Base-by-base conservation (phyloP, 1,140 invertebrate species). In the Zaprionus gabonicus region DNA sequence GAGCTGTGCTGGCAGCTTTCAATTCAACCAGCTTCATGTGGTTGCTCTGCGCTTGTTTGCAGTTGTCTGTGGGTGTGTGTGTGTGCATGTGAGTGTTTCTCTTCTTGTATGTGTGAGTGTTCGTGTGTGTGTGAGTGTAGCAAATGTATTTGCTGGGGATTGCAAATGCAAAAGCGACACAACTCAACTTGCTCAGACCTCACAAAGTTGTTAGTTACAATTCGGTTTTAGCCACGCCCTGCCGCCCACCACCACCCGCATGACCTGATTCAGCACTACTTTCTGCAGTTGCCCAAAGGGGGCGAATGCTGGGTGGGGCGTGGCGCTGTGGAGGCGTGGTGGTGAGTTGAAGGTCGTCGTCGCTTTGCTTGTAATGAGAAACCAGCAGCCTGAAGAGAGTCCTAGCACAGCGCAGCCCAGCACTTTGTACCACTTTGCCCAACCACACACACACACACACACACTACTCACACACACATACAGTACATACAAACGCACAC, bases 351-450 rank as follows among this genome's bases (percentile, higher is more conserved):
- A 78, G 76, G 76, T 78, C 76, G 76, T 78, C 76, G 76, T 65
- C 65, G 13, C 64, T 46, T 17, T 46, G 65, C 53, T 59, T 75
- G 66, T 75, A 78, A 78, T 78, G 71, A 75, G 71, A 74, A 77
- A 71, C 73, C 73, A 59, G 56, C 71, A 53, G 58, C 64, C 56
- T 36, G 57, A 60, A 31, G 46, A 73, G 64, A 73, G 46, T 77
- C 53, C 67, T 62, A 63, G 51, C 38, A 57, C 60, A 86, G 51
- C 38, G 56, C 60, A 86, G 85, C 84, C 90, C 81, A 86, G 85
- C 84, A 88, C 85, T 88, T 88, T 85, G 85, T 91, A 77, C 85
- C 84, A 88, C 84, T 88, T 81, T 81, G 69, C 71, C 59, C 55
- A 85, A 83, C 83, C 73, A 76, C 77, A 73, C 34, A 68, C 28